These are phyloP conservation scores for Helobdella robusta DNA, from an alignment of 2,888 invertebrate species.

Conservation along the genomic window DNA sequence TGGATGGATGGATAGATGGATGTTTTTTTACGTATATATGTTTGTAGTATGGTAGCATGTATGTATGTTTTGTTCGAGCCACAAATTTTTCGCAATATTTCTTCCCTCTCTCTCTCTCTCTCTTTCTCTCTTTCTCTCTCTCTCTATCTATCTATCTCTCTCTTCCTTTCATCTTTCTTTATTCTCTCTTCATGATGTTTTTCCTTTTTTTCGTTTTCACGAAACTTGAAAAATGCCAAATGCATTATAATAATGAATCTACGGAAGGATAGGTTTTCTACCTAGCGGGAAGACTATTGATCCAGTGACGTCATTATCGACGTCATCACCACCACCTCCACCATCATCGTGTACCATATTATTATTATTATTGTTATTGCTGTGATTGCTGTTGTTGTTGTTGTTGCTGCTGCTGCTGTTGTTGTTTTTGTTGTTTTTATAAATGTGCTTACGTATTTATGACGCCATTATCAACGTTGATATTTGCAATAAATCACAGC, in stretches of 20 bases:
- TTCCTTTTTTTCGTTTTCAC: slow-evolving; percentile 2
- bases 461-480: neutral
- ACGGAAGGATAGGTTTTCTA: too few relatives aligned
- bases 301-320: too few relatives aligned
- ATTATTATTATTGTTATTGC: neutral
- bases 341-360: too few relatives aligned
- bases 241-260: too few relatives aligned
- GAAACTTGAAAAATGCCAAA: too few relatives aligned
- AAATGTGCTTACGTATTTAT: neutral
- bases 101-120: neutral
- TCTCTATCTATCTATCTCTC: neutral
- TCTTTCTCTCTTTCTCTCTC: slow-evolving; percentile 3
- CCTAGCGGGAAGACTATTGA: too few relatives aligned
- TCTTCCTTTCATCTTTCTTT: neutral
- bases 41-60: too few relatives aligned
- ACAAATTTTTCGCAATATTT: neutral
- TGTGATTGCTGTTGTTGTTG: neutral
- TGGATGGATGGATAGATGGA: too few relatives aligned
- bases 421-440: neutral
- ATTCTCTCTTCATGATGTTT: neutral
- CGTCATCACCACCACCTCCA: too few relatives aligned
- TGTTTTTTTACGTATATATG: too few relatives aligned
- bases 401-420: neutral
- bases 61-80: too few relatives aligned
- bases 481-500: too few relatives aligned